Evolutionary conservation across 2,888 invertebrate genomes (phyloP).

Genomic region (Platycheirus rosarum): DNA sequence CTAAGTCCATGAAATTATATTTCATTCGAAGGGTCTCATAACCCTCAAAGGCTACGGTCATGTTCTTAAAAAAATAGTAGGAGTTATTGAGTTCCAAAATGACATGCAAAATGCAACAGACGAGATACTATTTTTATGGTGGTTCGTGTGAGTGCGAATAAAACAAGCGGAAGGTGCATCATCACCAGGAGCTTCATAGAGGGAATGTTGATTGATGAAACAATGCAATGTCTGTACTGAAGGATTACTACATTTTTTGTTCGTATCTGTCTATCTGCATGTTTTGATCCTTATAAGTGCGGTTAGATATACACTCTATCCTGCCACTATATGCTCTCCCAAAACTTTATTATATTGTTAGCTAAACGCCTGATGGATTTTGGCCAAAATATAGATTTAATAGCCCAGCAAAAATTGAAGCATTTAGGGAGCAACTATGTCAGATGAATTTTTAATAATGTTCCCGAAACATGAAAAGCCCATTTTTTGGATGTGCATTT

Average conservation of each 20-base stretch:
- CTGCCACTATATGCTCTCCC: constrained; percentile 18
- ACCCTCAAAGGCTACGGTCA: too few relatives aligned
- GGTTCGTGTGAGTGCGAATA: not conserved
- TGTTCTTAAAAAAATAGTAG: too few relatives aligned
- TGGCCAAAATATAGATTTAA: constrained; percentile 22
- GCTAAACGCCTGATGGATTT: constrained; percentile 26
- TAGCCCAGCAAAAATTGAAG: constrained; percentile 19
- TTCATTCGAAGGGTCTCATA: too few relatives aligned
- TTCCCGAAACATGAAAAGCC: constrained; percentile 1
- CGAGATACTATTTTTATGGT: constrained; percentile 11
- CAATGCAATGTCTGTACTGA: constrained; percentile 33
- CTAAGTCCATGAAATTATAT: too few relatives aligned
- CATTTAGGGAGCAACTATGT: constrained; percentile 12
- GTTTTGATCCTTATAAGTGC: not conserved
- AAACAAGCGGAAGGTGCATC: constrained; percentile 33
- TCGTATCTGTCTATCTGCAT: constrained; percentile 3
- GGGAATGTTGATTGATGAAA: constrained; percentile 63
- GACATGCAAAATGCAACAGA: not conserved
- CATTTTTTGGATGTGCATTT: constrained; percentile 18
- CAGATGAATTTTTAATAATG: constrained; percentile 30
- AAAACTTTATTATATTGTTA: constrained; percentile 51
- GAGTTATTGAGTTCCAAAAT: not conserved
- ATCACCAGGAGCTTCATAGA: constrained; percentile 33
- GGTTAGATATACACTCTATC: constrained; percentile 10
- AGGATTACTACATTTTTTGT: constrained; percentile 37